These are phyloP conservation scores for Oligia strigilis DNA, from an alignment of 2,888 invertebrate species.

Conservation along the genomic window DNA sequence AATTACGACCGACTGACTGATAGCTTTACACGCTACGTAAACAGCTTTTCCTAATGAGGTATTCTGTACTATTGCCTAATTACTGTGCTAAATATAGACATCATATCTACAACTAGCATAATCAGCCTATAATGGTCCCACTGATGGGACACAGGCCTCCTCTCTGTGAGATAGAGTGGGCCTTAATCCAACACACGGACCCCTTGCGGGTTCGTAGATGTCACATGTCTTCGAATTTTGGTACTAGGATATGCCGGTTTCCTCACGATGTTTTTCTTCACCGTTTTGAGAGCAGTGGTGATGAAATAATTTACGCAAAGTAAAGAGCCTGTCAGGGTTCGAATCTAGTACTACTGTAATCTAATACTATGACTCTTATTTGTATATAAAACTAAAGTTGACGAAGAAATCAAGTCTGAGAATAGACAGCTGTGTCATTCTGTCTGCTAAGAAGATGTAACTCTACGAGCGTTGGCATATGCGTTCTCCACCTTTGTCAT, in stretches of 20 bases:
- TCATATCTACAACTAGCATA: not conserved
- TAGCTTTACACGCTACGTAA: slow-evolving; percentile 29
- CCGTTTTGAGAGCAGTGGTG: not conserved
- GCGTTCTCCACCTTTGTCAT: not conserved
- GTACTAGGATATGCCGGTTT: not conserved
- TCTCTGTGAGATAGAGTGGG: not conserved
- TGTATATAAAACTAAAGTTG: not conserved
- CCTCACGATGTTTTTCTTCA: not conserved
- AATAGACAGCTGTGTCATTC: not conserved
- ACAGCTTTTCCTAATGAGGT: slow-evolving; percentile 12
- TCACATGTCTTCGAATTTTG: not conserved
- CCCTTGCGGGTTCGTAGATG: not conserved
- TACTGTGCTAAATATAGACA: slow-evolving; percentile 17
- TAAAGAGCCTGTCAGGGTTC: not conserved
- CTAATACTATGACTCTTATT: not conserved
- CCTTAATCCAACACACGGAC: not conserved
- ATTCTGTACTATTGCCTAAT: not conserved
- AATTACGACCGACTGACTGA: slow-evolving; percentile 9
- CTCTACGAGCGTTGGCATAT: not conserved
- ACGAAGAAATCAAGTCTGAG: not conserved
- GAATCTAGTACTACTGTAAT: not conserved
- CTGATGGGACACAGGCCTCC: not conserved
- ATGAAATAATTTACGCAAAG: not conserved
- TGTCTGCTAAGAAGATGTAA: not conserved
- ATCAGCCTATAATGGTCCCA: not conserved